Base-by-base conservation (phyloP, 2,113 vertebrate genomes). In the Sebastes schlegelii region DNA sequence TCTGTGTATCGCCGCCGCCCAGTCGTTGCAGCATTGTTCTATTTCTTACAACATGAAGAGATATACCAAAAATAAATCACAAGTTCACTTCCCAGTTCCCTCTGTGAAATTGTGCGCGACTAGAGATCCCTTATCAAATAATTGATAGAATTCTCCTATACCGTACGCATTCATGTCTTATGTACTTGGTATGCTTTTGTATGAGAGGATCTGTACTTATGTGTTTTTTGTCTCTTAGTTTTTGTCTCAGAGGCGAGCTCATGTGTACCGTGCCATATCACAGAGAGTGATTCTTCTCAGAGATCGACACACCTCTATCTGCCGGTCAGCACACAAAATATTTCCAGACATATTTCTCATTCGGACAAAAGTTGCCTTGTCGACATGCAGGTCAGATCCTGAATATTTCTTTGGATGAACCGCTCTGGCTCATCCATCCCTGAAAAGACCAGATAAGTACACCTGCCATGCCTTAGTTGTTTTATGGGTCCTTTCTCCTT, bases 91-190 rank as follows among this genome's bases (percentile, higher is more conserved):
- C 74, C 57, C 66, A 43, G 74, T 71, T 82, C 64, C 34, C 55
- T 77, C 79, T 69, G 79, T 83, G 83, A 90, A 93, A 89, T 82
- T 77, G 84, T 72, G 54, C 62, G 66, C 34, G 6, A 81, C 69
- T 83, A 69, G 52, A 80, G 86, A 85, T 86, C 76, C 17, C 79
- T 93, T 90, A 91, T 91, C 86, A 91, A 92, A 92, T 92, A 90
- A 91, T 86, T 81, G 86, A 91, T 87, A 74, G 71, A 85, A 82
- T 87, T 74, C 75, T 74, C 34, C 46, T 65, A 60, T 74, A 76
- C 40, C 19, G 40, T 61, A 0, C 3, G 10, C 55, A 74, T 69
- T 83, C 71, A 80, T 74, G 81, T 86, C 87, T 74, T 84, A 80
- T 88, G 77, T 71, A 46, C 58, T 63, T 57, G 63, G 63, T 66